phyloP scores from a whole-genome alignment of 1,140 invertebrate genomes.

The Ganaspis sp. region DNA sequence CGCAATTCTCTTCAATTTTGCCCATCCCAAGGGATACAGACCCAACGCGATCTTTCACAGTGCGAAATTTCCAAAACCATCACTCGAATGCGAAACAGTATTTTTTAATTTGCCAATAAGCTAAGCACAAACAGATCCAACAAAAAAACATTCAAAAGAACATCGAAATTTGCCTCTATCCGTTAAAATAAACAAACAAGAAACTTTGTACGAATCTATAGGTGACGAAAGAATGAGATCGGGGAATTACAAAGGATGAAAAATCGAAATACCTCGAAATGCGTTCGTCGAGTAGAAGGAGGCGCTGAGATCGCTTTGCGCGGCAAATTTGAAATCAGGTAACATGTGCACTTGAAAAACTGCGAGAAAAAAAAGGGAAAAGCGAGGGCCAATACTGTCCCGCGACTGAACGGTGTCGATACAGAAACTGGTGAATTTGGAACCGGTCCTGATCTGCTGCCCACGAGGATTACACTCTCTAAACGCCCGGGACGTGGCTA shows the following conservation, averaged over 20 bases:
- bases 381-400: slow-evolving; percentile 33
- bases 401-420: slow-evolving; percentile 4
- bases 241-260: background rate
- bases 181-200: background rate
- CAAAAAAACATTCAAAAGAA: too few species aligned
- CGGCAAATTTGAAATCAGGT: slow-evolving; percentile 1
- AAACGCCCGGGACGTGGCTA: slow-evolving; percentile 71
- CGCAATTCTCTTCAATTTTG: too few species aligned
- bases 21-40: too few species aligned
- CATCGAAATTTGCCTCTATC: too few species aligned
- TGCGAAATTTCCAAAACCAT: too few species aligned
- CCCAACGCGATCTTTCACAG: too few species aligned
- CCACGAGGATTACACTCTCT: slow-evolving; percentile 57
- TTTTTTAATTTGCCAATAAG: too few species aligned
- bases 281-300: background rate
- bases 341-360: background rate
- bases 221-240: background rate
- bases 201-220: too few species aligned
- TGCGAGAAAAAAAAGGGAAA: background rate
- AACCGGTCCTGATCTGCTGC: slow-evolving; percentile 33
- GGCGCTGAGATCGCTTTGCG: slow-evolving; percentile 16
- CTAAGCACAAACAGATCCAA: too few species aligned
- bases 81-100: too few species aligned
- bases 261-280: slow-evolving; percentile 3
- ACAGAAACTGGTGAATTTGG: slow-evolving; percentile 26